A percentile compares a stretch with the other conserved stretches of the same genome.
phyloP scores from a whole-genome alignment of 2,888 invertebrate genomes.

The Gymnosoma rotundatum region DNA sequence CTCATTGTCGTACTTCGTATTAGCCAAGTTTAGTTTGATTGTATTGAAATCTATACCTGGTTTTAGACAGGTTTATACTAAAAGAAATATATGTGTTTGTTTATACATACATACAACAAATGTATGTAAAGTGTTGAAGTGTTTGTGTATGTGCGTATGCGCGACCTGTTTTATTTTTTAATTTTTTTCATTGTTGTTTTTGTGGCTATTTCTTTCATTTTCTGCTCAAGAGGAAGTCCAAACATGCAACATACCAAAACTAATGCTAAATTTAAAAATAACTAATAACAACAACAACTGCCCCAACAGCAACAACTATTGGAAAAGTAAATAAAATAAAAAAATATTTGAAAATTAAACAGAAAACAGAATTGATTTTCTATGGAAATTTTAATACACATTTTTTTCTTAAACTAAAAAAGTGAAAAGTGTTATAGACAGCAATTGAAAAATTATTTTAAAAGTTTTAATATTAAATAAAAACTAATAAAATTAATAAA shows the following conservation, averaged over 20 bases:
- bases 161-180: conserved; percentile 65
- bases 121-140: not conserved
- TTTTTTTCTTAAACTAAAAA: not conserved
- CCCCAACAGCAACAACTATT: not conserved
- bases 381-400: not conserved
- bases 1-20: conserved; percentile 6
- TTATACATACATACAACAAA: not conserved
- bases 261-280: conserved; percentile 32
- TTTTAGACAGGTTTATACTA: conserved; percentile 61
- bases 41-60: conserved; percentile 58
- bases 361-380: not conserved
- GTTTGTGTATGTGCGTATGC: conserved; percentile 57
- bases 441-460: not conserved
- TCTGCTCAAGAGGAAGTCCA: conserved; percentile 53
- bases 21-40: conserved; percentile 47
- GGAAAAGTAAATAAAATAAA: conserved; percentile 25
- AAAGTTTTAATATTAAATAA: no score
- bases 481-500: no score
- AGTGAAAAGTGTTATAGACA: not conserved
- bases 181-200: conserved; percentile 19
- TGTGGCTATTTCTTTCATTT: conserved; percentile 42
- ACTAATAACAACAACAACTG: conserved; percentile 24
- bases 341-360: not conserved
- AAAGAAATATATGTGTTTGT: not conserved
- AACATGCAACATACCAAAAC: conserved; percentile 25